These are phyloP conservation scores for Gila robusta DNA, from an alignment of 2,797 vertebrate species.

Conservation along the genomic window DNA sequence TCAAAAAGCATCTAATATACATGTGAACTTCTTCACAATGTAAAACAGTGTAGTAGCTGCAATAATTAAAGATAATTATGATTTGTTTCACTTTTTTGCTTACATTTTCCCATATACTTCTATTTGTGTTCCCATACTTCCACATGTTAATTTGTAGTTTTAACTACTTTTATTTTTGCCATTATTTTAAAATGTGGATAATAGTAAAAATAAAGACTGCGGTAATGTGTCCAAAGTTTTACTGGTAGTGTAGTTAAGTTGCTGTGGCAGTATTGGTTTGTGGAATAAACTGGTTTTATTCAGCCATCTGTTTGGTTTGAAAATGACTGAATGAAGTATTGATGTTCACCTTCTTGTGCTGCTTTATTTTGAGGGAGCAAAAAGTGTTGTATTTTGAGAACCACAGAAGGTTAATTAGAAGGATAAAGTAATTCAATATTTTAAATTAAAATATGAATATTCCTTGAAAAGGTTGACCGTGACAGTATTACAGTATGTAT, in stretches of 20 bases:
- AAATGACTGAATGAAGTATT: not conserved
- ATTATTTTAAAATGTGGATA: not conserved
- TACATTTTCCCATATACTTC: not conserved
- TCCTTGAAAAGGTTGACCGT: not conserved
- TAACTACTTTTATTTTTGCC: no score
- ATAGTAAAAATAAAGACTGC: no score
- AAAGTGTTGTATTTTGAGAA: constrained; percentile 6
- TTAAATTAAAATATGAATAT: not conserved
- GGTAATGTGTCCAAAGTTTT: not conserved
- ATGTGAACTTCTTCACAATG: not conserved
- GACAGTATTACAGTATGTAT: no score
- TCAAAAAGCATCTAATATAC: not conserved
- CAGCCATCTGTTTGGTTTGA: constrained; percentile 5
- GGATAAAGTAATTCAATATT: not conserved
- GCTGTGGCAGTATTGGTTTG: not conserved
- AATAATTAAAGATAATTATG: not conserved
- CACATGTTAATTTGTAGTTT: not conserved
- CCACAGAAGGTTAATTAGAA: not conserved
- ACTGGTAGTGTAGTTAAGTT: not conserved
- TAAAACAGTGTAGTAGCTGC: not conserved
- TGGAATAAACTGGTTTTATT: constrained; percentile 41
- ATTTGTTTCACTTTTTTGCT: not conserved
- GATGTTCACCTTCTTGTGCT: not conserved
- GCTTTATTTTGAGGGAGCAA: not conserved
- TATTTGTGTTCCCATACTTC: not conserved